Evolutionary conservation across 1,140 invertebrate species (phyloP).

Genomic region (Lasaia peninsularis): DNA sequence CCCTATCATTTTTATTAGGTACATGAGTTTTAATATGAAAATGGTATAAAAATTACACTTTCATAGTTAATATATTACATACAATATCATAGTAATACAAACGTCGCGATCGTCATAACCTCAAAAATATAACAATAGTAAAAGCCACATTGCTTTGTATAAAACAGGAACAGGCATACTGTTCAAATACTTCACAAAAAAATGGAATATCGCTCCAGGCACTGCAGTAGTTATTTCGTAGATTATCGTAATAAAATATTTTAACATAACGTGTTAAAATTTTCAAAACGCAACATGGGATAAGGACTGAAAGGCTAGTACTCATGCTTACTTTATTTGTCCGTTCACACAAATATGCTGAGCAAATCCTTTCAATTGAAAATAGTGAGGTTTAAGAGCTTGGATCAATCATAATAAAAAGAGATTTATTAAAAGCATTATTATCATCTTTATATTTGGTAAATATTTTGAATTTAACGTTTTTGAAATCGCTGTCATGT

Average conservation of each 20-base stretch:
- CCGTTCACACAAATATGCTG: constrained; percentile 61
- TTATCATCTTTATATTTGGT: too few species aligned
- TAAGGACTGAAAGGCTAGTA: constrained; percentile 51
- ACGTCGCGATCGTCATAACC: constrained; percentile 66
- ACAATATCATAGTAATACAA: constrained; percentile 69
- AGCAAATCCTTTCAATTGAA: constrained; percentile 55
- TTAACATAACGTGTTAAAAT: constrained; percentile 46
- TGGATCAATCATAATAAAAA: constrained; percentile 4
- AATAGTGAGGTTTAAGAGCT: constrained; percentile 7
- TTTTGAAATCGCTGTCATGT: too few species aligned
- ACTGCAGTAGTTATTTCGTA: constrained; percentile 51
- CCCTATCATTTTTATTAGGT: constrained; percentile 71
- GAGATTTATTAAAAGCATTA: too few species aligned
- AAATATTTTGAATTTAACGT: too few species aligned
- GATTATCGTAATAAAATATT: constrained; percentile 44
- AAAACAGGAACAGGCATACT: constrained; percentile 58
- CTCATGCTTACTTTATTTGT: constrained; percentile 68
- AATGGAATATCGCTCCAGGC: constrained; percentile 65
- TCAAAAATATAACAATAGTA: constrained; percentile 76
- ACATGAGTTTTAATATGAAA: constrained; percentile 75
- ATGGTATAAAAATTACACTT: constrained; percentile 77
- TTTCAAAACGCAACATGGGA: constrained; percentile 45
- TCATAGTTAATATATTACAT: constrained; percentile 68
- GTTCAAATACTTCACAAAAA: constrained; percentile 50
- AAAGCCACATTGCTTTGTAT: constrained; percentile 63